Base-by-base conservation (phyloP, 1,140 invertebrate genomes). In the Heliconius hermathena region DNA sequence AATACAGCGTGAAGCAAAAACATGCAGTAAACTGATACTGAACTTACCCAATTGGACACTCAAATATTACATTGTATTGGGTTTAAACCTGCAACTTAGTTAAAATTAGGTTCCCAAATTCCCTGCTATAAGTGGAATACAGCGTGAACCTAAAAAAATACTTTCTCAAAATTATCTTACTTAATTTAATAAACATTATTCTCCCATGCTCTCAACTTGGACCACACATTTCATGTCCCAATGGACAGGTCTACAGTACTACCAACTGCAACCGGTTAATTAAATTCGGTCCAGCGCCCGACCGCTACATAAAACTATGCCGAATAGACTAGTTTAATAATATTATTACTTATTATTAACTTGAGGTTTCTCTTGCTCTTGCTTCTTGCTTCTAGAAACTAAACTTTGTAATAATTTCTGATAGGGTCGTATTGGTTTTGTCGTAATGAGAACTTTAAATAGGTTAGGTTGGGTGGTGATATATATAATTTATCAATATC, bases 281-380 rank as follows among this genome's bases (percentile, higher is more conserved):
- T 91, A 91, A 91, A 91, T 91, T 91, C 85, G 87, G 88, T 88
- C 87, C 85, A 84, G 85, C 84, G 79, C 82, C 89, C 84, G 76
- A 84, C 86, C 87, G 81, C 86, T 85, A 87, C 87, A 88, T 89
- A 90, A 91, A 91, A 91, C 90, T 89, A 89, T 88, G 85, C 86
- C 87, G 84, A 89, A 89, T 87, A 84, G 79, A 85, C 83, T 82
- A 81, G 80, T 86, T 87, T 89, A 87, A 88, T 90, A 86, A 84
- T 90, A 88, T 88, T 87, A 89, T 88, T 86, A 84, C 77, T 80
- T 88, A 81, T 66, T 66, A 66, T 85, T 80, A 84, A 83, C 71
- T 82, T 80, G 57, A 57, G 70, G 76, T 73, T 79, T 78, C 78
- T 76, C 66, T 76, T 76, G 46, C 54, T 77, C 71, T 66, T 66